Evolutionary conservation across 2,797 vertebrate genomes (phyloP).

Genomic region (Muscicapa comitata): DNA sequence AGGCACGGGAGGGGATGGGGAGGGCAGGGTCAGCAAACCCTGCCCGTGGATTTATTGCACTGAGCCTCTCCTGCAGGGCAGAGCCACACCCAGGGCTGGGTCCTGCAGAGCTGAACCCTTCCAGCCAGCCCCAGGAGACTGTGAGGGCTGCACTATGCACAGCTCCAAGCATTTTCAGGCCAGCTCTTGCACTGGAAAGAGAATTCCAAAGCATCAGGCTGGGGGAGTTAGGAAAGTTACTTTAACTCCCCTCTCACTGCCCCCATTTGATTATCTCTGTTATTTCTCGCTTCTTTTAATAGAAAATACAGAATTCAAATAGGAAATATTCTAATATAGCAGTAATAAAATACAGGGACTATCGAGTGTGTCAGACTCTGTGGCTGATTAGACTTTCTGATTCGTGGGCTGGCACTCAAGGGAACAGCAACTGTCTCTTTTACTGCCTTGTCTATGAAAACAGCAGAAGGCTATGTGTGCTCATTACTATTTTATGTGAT

Average conservation of each 20-base stretch:
- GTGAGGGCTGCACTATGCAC: rapidly evolving
- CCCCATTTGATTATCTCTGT: not conserved
- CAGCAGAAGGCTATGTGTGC: conserved; percentile 58
- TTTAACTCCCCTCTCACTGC: not conserved
- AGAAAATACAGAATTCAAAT: conserved; percentile 5
- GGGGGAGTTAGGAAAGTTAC: not conserved
- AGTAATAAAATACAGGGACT: conserved; percentile 56
- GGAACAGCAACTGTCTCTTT: conserved; percentile 64
- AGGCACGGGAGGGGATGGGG: not conserved
- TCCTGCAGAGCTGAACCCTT: not conserved
- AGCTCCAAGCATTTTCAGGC: not conserved
- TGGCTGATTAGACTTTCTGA: conserved; percentile 62
- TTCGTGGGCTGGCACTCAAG: conserved; percentile 48
- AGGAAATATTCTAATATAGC: conserved; percentile 39
- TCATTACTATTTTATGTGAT: conserved; percentile 59
- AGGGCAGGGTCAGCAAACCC: not conserved
- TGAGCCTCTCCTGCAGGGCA: not conserved
- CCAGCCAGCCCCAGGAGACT: not conserved
- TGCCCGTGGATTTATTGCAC: not conserved
- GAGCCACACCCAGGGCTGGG: not conserved
- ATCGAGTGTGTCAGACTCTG: conserved; percentile 25
- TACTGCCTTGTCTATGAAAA: conserved; percentile 58
- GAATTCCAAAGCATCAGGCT: not conserved
- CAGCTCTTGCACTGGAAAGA: not conserved
- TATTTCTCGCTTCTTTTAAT: not conserved